These are phyloP conservation scores for Campylomormyrus numenius DNA, from an alignment of 2,113 vertebrate species.

Conservation along the genomic window DNA sequence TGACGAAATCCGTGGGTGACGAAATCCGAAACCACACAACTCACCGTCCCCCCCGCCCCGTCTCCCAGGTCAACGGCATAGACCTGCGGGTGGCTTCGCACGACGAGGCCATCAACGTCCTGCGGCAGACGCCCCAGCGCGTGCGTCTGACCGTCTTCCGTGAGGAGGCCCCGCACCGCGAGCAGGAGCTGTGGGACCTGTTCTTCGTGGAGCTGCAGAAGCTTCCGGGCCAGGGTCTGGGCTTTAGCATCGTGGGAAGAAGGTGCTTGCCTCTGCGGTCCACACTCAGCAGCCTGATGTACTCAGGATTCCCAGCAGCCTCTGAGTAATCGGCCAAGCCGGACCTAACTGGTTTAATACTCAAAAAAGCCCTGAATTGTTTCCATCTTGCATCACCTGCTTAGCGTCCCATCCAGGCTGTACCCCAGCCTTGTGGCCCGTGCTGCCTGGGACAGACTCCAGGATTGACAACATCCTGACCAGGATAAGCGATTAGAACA, in stretches of 20 bases:
- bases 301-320: background rate
- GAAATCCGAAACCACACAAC: background rate
- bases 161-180: constrained; percentile 90
- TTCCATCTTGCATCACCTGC: background rate
- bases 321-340: background rate
- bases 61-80: constrained; percentile 77
- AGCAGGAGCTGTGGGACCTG: constrained; percentile 87
- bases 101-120: constrained; percentile 91
- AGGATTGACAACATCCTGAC: background rate
- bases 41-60: background rate
- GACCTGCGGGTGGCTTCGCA: constrained; percentile 85
- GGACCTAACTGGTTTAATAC: background rate
- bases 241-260: constrained; percentile 91
- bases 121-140: constrained; percentile 85
- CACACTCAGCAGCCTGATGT: background rate
- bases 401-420: background rate
- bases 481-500: background rate
- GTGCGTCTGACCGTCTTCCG: constrained; percentile 81
- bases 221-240: constrained; percentile 81
- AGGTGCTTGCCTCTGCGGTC: constrained; percentile 58
- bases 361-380: background rate
- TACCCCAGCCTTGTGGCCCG: background rate
- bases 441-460: background rate
- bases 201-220: constrained; percentile 82
- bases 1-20: background rate